Percentiles rank a stretch among this genome's conserved stretches.
phyloP scores from a whole-genome alignment of 2,888 invertebrate genomes.

The Cosmia trapezina region DNA sequence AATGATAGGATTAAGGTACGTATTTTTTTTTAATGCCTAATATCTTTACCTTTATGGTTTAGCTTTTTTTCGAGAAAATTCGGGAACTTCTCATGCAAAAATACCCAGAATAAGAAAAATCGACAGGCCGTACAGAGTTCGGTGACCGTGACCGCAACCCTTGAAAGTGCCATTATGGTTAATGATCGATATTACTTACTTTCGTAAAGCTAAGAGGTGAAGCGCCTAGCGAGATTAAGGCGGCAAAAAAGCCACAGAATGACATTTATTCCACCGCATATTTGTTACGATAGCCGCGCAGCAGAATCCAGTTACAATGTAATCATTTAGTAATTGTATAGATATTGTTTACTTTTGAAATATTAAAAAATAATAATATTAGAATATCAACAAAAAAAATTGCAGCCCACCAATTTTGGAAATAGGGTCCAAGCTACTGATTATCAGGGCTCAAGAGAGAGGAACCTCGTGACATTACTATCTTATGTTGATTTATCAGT shows the following conservation, averaged over 20 bases:
- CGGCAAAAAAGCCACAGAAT: conserved; percentile 12
- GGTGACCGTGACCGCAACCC: neutral
- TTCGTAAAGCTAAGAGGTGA: conserved; percentile 1
- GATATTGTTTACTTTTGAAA: neutral
- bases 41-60: too few relatives aligned
- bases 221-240: conserved; percentile 24
- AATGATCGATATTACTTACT: conserved; percentile 7
- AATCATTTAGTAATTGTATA: neutral
- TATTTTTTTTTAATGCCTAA: neutral
- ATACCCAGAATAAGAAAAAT: neutral
- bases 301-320: neutral
- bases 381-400: too few relatives aligned
- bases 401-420: too few relatives aligned
- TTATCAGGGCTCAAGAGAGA: neutral
- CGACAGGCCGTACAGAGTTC: neutral
- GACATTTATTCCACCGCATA: neutral
- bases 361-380: too few relatives aligned
- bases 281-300: neutral
- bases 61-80: too few relatives aligned
- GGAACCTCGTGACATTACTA: neutral
- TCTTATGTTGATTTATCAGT: neutral
- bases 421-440: neutral
- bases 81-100: too few relatives aligned
- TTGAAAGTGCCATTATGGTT: conserved; percentile 21
- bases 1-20: conserved; percentile 80